phyloP scores from a whole-genome alignment of 2,113 vertebrate species.

The Lepidothrix coronata region DNA sequence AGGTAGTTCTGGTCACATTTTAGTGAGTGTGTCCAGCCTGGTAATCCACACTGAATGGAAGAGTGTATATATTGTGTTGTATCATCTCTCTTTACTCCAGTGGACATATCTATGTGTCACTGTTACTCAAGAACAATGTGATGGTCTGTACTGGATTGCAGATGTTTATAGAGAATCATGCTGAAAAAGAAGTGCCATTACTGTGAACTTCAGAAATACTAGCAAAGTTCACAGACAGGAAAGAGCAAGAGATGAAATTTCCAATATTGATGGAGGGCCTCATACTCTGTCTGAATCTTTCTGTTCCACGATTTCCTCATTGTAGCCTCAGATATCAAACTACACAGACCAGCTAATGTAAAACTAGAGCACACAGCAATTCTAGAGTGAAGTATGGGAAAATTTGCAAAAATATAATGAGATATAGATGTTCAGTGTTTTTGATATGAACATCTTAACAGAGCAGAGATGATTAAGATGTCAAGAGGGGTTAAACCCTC shows the following conservation, averaged over 20 bases:
- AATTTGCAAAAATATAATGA: not conserved
- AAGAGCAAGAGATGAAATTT: not conserved
- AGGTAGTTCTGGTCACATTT: not conserved
- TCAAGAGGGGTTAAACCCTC: not conserved
- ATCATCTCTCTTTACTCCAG: not conserved
- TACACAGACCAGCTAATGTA: not conserved
- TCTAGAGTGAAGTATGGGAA: not conserved
- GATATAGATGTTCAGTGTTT: not conserved
- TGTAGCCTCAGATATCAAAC: not conserved
- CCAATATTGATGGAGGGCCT: not conserved
- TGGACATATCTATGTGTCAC: not conserved
- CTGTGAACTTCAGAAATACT: not conserved
- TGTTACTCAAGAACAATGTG: not conserved
- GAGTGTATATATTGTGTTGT: not conserved
- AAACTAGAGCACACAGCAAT: not conserved
- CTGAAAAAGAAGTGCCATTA: not conserved
- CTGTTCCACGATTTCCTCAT: not conserved
- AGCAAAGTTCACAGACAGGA: not conserved
- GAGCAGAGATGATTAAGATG: not conserved
- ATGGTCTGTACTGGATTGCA: not conserved
- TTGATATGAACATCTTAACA: not conserved
- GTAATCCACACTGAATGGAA: not conserved
- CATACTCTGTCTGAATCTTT: not conserved
- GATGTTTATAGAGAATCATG: not conserved
- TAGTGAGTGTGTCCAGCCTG: not conserved